These are phyloP conservation scores for Chaetura pelagica DNA, from an alignment of 2,113 vertebrate species.

Conservation along the genomic window DNA sequence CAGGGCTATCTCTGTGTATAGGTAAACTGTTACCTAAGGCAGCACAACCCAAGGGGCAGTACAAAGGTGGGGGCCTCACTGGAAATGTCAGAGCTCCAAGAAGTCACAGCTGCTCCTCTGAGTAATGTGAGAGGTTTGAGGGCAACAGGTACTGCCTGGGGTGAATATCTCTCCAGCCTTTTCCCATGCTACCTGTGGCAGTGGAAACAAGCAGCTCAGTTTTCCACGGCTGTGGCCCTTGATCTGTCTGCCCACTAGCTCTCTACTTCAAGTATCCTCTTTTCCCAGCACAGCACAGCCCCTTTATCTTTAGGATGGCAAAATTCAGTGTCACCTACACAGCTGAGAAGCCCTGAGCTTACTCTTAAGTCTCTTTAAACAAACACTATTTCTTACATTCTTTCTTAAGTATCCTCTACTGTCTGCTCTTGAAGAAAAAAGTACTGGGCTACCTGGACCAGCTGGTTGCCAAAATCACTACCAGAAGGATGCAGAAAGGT, in stretches of 20 bases:
- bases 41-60: rapidly evolving
- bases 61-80: background rate
- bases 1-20: background rate
- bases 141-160: background rate
- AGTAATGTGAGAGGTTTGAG: background rate
- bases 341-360: background rate
- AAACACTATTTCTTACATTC: background rate
- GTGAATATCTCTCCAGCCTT: background rate
- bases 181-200: background rate
- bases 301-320: background rate
- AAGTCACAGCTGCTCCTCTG: background rate
- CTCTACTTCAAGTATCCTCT: background rate
- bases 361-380: background rate
- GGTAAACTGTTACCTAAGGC: background rate
- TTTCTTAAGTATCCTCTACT: background rate
- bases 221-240: background rate
- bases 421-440: background rate
- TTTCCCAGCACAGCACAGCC: background rate
- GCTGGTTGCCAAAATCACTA: background rate
- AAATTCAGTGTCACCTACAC: background rate
- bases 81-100: background rate
- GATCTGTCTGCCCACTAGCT: background rate
- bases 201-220: background rate
- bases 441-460: background rate
- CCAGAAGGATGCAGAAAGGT: background rate